Conservation (phyloP, 2,797 vertebrate species). For the Neomorphus geoffroyi region DNA sequence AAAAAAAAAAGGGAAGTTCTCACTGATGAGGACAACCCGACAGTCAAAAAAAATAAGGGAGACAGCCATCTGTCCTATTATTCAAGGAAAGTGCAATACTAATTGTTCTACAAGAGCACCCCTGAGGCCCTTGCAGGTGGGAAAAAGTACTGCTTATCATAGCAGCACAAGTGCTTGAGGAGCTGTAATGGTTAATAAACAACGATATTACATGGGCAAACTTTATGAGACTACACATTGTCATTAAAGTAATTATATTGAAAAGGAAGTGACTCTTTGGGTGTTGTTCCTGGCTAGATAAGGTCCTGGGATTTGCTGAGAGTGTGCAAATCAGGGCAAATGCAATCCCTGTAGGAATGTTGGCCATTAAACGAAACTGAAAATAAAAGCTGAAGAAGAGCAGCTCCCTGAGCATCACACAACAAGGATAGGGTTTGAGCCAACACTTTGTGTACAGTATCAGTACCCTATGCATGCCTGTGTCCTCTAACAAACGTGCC, state of each 20-base stretch:
- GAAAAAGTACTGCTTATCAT: not conserved
- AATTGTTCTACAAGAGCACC: not conserved
- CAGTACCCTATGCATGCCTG: not conserved
- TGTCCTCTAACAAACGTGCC: not conserved
- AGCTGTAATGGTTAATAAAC: slow-evolving; percentile 21
- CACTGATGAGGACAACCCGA: not conserved
- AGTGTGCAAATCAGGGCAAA: not conserved
- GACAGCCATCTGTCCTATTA: not conserved
- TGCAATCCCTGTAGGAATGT: not conserved
- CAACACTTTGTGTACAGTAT: not conserved
- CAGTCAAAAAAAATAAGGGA: not conserved
- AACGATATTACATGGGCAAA: not conserved
- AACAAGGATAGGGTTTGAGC: not conserved
- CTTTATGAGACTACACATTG: not conserved
- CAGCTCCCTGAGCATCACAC: not conserved
- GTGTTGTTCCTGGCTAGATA: not conserved
- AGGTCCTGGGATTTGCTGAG: not conserved
- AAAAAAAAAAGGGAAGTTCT: not conserved
- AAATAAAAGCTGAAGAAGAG: not conserved
- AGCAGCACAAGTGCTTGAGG: not conserved
- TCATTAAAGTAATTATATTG: slow-evolving; percentile 39
- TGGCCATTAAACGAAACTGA: not conserved
- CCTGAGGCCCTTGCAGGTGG: not conserved
- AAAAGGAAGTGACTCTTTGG: slow-evolving; percentile 55
- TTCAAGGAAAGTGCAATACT: not conserved